Base-by-base conservation (phyloP, 2,113 vertebrate genomes). In the Erpornis zantholeuca region DNA sequence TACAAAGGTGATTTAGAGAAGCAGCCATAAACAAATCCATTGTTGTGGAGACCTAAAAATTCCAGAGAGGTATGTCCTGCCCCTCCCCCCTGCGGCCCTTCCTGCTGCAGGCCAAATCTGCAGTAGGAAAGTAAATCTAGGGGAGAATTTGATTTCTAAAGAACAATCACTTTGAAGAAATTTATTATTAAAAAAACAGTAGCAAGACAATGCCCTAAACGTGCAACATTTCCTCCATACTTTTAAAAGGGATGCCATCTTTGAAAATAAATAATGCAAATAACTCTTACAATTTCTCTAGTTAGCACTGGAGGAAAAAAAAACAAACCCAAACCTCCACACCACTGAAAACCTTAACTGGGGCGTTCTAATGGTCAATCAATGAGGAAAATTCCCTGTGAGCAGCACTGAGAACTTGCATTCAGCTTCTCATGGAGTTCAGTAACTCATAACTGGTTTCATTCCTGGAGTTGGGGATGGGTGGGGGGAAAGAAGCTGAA, bases 1-100 rank as follows among this genome's bases (percentile, higher is more conserved):
- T 87, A 88, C 64, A 82, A 33, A 88, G 19, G 65, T 59, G 47
- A 80, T 77, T 93, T 90, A 88, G 20, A 93, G 42, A 91, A 61
- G 31, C 23, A 90, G 25, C 15, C 36, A 88, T 44, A 86, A 92
- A 92, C 72, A 94, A 78, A 92, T 28, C 40, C 56, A 75, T 70
- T 93, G 54, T 29, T 85, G 53, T 60, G n/a, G 72, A 88, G 52
- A 95, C 54, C 42, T 77, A 79, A 50, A 57, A 57, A 93, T 93
- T 77, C 79, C 84, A 90, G 36, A 59, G 44, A 85, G 19, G 50
- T 80, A 65, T 54, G 52, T 70, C 57, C 47, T 53, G n/a, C 42
- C 42, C 16, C 36, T 27, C 45, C 12, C 12, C 33, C 23, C 40
- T 22, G 22, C 22, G 83, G 60, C 33, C 15, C 11, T 69, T 31